A percentile compares a stretch with the other conserved stretches of the same genome.
phyloP scores from a whole-genome alignment of 2,888 invertebrate species.

The Sepioteuthis lessoniana region DNA sequence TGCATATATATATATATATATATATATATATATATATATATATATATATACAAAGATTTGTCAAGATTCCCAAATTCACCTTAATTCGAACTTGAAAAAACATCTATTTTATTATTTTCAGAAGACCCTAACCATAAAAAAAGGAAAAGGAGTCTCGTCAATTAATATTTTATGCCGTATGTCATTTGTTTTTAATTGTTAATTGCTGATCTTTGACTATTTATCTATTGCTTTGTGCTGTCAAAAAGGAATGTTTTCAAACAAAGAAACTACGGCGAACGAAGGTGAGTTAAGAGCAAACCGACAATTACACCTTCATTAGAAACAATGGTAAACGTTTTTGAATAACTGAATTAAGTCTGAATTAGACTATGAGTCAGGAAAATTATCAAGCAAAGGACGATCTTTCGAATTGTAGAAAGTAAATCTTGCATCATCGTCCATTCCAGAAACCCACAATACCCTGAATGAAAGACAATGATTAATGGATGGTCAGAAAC shows the following conservation, averaged over 20 bases:
- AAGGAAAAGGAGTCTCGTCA: no score
- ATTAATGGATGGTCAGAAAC: background rate
- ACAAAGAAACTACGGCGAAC: background rate
- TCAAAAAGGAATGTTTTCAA: background rate
- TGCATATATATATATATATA: no score
- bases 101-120: no score
- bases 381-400: background rate
- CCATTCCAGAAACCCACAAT: background rate
- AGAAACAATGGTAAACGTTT: background rate
- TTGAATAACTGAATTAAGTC: background rate
- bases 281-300: background rate
- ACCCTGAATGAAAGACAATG: background rate
- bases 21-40: no score
- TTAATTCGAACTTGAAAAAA: no score
- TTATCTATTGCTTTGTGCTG: background rate
- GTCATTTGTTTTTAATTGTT: background rate
- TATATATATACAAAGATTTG: no score
- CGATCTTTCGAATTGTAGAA: background rate
- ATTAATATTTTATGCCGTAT: no score
- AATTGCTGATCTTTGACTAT: background rate
- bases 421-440: background rate
- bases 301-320: background rate
- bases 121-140: no score
- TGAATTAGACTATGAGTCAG: background rate
- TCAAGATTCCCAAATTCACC: no score